phyloP scores from a whole-genome alignment of 1,140 invertebrate genomes.

The Zelostemma sp. region DNA sequence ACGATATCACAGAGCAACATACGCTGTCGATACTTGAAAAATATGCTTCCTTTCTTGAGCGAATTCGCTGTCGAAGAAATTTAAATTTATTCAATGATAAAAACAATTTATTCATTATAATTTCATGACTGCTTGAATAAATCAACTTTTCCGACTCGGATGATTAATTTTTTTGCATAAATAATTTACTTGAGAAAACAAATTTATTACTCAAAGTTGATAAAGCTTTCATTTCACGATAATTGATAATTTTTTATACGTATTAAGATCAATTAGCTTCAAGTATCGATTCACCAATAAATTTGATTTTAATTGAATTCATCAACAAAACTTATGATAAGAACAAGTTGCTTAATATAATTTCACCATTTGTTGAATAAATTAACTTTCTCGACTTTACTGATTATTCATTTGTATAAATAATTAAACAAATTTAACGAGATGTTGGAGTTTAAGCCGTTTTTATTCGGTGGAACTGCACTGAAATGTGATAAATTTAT shows the following conservation, averaged over 20 bases:
- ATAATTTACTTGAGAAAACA: no score
- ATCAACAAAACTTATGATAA: neutral
- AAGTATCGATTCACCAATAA: no score
- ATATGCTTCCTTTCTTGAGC: slow-evolving; percentile 25
- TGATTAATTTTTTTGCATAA: no score
- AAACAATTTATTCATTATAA: neutral
- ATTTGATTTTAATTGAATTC: neutral
- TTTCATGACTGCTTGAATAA: no score
- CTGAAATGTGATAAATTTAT: slow-evolving; percentile 26
- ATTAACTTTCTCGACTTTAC: no score
- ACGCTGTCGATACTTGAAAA: slow-evolving; percentile 54
- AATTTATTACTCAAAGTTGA: no score
- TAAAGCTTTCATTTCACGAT: no score
- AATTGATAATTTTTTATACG: no score
- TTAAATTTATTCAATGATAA: slow-evolving; percentile 4
- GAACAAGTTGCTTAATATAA: no score
- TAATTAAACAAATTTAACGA: neutral
- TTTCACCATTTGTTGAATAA: no score
- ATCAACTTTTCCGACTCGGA: neutral
- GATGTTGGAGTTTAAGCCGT: slow-evolving; percentile 1
- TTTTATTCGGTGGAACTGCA: slow-evolving; percentile 27
- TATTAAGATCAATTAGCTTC: no score
- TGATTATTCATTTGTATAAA: no score
- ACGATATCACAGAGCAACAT: slow-evolving; percentile 69
- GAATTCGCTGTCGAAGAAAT: slow-evolving; percentile 20